Evolutionary conservation across 1,140 invertebrate species (phyloP).

Genomic region (Pararge aegeria): DNA sequence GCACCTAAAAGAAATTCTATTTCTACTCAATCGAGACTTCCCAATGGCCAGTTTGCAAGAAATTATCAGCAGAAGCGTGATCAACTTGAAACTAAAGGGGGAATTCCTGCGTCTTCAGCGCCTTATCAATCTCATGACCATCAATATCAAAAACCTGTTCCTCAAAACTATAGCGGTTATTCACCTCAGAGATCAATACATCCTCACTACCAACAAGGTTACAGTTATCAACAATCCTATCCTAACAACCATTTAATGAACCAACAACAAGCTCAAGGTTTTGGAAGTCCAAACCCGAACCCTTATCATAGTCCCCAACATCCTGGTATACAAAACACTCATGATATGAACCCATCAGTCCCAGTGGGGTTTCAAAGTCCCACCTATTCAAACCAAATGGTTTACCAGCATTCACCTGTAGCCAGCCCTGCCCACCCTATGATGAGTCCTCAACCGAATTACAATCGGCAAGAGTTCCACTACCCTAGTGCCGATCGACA

Average conservation of each 20-base stretch:
- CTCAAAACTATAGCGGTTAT: constrained; percentile 62
- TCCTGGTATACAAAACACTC: constrained; percentile 57
- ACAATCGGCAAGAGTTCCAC: constrained; percentile 60
- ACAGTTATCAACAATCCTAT: constrained; percentile 63
- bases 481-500: constrained; percentile 55
- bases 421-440: constrained; percentile 61
- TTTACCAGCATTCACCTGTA: constrained; percentile 46
- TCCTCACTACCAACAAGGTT: constrained; percentile 62
- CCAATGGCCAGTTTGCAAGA: constrained; percentile 65
- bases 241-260: constrained; percentile 53
- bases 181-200: constrained; percentile 61
- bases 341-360: constrained; percentile 52
- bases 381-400: constrained; percentile 62
- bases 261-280: constrained; percentile 52
- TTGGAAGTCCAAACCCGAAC: constrained; percentile 56
- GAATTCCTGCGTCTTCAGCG: constrained; percentile 37
- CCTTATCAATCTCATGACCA: constrained; percentile 72
- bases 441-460: constrained; percentile 63
- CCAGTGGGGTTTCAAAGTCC: constrained; percentile 42
- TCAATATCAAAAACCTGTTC: constrained; percentile 70
- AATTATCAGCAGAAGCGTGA: constrained; percentile 53
- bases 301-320: constrained; percentile 69
- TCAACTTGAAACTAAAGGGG: constrained; percentile 44
- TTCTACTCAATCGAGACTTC: constrained; percentile 50
- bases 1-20: constrained; percentile 62